Conservation (phyloP, 2,113 vertebrate species). For the Clarias magur region DNA sequence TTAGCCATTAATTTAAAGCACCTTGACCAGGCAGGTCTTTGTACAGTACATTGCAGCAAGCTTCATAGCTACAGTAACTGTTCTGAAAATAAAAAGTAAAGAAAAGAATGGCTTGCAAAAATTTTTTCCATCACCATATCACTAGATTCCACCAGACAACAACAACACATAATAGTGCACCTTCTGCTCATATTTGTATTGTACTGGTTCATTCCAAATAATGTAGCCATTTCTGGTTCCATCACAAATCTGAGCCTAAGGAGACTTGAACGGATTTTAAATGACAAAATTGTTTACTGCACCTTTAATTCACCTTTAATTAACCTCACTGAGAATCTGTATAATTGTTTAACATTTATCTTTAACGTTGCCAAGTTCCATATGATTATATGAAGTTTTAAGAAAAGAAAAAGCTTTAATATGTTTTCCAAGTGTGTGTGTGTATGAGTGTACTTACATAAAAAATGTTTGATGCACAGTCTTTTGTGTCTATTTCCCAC, state of each 20-base stretch:
- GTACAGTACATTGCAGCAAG: background rate
- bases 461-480: background rate
- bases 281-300: background rate
- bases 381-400: background rate
- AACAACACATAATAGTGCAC: background rate
- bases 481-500: background rate
- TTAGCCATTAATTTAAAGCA: background rate
- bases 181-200: background rate
- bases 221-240: background rate
- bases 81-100: background rate
- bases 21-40: background rate
- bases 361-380: background rate
- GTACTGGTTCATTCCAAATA: background rate
- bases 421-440: background rate
- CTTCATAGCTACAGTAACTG: background rate
- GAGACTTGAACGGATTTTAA: background rate
- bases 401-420: background rate
- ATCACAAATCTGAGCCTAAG: background rate
- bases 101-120: background rate
- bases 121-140: background rate
- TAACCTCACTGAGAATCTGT: background rate
- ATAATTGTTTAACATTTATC: background rate
- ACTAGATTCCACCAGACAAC: background rate
- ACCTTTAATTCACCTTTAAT: background rate
- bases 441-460: background rate